Base-by-base conservation (phyloP, 1,140 invertebrate genomes). In the Berghia stephanieae region DNA sequence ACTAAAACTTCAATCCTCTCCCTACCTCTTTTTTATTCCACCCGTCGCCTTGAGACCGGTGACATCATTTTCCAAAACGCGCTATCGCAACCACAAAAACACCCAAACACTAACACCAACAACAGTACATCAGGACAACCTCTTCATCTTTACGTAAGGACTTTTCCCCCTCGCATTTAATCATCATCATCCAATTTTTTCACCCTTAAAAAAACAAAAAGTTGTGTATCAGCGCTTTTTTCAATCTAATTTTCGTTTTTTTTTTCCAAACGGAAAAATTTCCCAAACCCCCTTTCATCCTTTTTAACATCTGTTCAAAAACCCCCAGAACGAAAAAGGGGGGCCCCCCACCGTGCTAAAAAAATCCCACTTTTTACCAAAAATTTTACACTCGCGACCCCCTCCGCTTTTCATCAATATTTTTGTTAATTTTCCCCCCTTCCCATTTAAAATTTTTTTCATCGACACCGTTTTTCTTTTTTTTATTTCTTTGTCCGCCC, bases 311-410 rank as follows among this genome's bases (percentile, higher is more conserved):
- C 44, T 38, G 70, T n/a, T 36, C 27, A 52, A 2, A 38, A 72
- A n/a, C 36, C 18, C n/a, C 10, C 46, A 3, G 18, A 49, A 52
- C 55, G 44, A 38, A 72, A 52, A 49, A 52, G 44, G 36, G 16
- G n/a, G n/a, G n/a, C n/a, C 42, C 13, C n/a, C 27, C 42, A 67
- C 68, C 34, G 67, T 76, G 8, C n/a, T 38, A 16, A 67, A 67
- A 24, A 67, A 76, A 16, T 63, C 74, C 34, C n/a, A n/a, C n/a
- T n/a, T n/a, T 44, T 76, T 43, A 76, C 67, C 1, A 76, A 44
- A 42, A 67, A 49, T 3, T 60, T 63, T 2, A 63, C 74, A 49
- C 44, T 66, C 74, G 36, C n/a, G 21, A 67, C 4, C 68, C 57
- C 27, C 34, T 63, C 18, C 4, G 60, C 3, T 63, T 57, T 3